Evolutionary conservation across 2,888 invertebrate genomes (phyloP), one percentile per base, ranked within the genome.

Genomic region (Elegia similella): DNA sequence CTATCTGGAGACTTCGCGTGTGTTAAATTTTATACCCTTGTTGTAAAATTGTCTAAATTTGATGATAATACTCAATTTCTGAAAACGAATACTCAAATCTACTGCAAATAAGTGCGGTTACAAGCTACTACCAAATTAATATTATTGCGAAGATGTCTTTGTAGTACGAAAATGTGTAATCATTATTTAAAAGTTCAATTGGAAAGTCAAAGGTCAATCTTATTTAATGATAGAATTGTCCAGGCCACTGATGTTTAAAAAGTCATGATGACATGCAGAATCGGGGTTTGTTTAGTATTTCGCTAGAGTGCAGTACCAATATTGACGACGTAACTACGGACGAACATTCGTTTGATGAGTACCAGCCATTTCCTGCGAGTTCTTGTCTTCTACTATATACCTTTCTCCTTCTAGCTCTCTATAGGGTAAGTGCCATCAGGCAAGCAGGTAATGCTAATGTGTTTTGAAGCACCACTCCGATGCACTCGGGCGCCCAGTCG

Each of bases 381-480:
- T 66, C 67, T 56, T 61, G 59, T 76, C 73, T 63, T 70, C 69
- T 44, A 69, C 68, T 60, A 58, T 60, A 58, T 42, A 30, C 30
- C 57, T 56, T 48, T 46, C 15, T 43, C 13, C 13, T 38, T 57
- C 55, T 46, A 50, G 7, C 52, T 29, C 43, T 56, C 42, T 44
- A 30, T 72, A 75, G 72, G 70, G 72, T 70, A 71, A 75, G 79
- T 75, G 77, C 73, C 77, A 76, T 75, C 72, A 72, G 65, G 66
- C 78, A 67, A 70, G 73, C 72, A 63, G 55, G 58, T 57, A 57
- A 80, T 77, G 79, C 73, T 83, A 82, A 82, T 83, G 82, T 74
- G 74, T 84, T 83, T 82, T 76, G 70, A 73, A 82, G 80, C 65
- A 76, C 76, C 81, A 73, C 76, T 80, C 68, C 68, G 75, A 67